Evolutionary conservation across 2,888 invertebrate species (phyloP).

Genomic region (Apodemia zela): DNA sequence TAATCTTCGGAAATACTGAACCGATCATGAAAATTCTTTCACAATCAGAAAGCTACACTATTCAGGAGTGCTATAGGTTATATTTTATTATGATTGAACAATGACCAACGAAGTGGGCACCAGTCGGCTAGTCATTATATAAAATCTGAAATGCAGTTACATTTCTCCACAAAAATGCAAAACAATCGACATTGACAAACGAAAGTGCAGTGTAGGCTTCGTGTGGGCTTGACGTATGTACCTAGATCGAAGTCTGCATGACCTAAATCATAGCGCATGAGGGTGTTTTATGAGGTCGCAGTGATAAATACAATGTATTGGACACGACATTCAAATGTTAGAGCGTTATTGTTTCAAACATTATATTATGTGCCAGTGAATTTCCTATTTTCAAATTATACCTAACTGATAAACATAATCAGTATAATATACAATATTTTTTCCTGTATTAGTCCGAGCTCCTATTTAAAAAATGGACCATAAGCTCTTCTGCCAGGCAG

Average conservation of each 20-base stretch:
- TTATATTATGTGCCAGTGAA: constrained; percentile 5
- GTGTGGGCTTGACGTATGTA: constrained; percentile 27
- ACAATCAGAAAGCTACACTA: too few species aligned
- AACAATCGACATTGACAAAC: constrained; percentile 31
- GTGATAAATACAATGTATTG: constrained; percentile 3
- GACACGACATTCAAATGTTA: constrained; percentile 13
- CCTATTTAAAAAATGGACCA: too few species aligned
- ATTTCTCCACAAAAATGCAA: constrained; percentile 14
- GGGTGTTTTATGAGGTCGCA: constrained; percentile 34
- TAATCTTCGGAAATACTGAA: too few species aligned
- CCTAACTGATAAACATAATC: neutral
- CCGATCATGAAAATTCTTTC: too few species aligned
- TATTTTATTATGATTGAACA: too few species aligned
- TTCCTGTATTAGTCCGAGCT: too few species aligned
- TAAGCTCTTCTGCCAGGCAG: too few species aligned
- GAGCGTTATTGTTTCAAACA: neutral
- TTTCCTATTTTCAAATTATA: neutral
- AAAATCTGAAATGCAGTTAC: constrained; percentile 18
- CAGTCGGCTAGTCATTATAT: too few species aligned
- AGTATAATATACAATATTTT: too few species aligned
- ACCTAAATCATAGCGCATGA: constrained; percentile 30
- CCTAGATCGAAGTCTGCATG: constrained; percentile 27
- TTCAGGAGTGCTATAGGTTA: too few species aligned
- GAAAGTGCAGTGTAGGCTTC: constrained; percentile 31
- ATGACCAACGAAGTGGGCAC: too few species aligned